Evolutionary conservation across 2,797 vertebrate species (phyloP).

Genomic region (Notoglanidium macrostoma): DNA sequence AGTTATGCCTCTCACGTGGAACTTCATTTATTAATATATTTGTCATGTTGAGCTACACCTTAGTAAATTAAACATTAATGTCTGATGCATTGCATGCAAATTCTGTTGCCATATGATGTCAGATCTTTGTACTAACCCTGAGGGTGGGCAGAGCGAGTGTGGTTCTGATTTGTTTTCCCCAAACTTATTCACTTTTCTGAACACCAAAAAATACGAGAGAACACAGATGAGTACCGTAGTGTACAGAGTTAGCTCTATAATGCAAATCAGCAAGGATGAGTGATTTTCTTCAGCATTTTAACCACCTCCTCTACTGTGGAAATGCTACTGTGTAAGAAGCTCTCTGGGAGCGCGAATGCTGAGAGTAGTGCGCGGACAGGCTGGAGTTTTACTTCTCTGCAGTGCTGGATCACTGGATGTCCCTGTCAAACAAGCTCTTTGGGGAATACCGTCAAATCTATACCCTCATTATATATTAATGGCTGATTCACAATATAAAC

Average conservation of each 20-base stretch:
- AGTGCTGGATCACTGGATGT: slow-evolving; percentile 50
- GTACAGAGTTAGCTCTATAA: background rate
- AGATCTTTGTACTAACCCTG: background rate
- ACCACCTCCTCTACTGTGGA: background rate
- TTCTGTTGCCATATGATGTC: background rate
- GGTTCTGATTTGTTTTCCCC: background rate
- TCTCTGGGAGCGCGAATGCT: slow-evolving; percentile 21
- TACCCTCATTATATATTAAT: slow-evolving; percentile 61
- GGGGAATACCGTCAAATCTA: slow-evolving; percentile 55
- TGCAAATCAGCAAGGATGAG: background rate
- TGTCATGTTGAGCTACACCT: no score
- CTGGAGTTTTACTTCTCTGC: slow-evolving; percentile 45
- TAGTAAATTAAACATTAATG: no score
- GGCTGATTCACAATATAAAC: slow-evolving; percentile 59
- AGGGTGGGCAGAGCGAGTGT: background rate
- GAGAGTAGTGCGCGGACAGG: slow-evolving; percentile 43
- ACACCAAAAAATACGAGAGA: background rate
- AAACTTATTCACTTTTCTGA: background rate
- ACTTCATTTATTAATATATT: background rate
- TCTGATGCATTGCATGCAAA: background rate
- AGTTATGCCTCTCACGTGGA: background rate
- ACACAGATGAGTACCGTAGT: background rate
- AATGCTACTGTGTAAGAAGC: background rate
- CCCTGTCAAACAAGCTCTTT: slow-evolving; percentile 51
- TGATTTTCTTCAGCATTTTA: background rate